Conservation (phyloP, 1,140 invertebrate species). For the Lepidurus packardi region DNA sequence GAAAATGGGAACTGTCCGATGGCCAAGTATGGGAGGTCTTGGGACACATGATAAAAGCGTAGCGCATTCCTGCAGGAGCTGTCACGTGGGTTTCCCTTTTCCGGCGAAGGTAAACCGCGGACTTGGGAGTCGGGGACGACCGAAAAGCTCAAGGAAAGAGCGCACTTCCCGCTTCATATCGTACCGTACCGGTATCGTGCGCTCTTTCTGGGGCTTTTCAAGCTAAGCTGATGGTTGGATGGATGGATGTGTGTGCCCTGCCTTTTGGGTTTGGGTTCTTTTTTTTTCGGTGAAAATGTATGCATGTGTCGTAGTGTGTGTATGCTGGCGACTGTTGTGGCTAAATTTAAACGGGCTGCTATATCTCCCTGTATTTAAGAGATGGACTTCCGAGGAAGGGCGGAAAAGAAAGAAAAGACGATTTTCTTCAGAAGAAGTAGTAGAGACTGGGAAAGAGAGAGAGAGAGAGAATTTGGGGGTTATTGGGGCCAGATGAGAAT, state of each 20-base stretch:
- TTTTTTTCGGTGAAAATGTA: background rate
- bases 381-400: background rate
- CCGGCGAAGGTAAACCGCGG: background rate
- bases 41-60: background rate
- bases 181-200: background rate
- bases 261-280: slow-evolving; percentile 24
- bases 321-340: slow-evolving; percentile 12
- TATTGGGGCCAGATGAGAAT: no score
- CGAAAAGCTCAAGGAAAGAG: background rate
- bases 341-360: slow-evolving; percentile 22
- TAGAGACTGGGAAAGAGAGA: no score
- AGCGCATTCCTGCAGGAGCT: background rate
- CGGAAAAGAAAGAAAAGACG: no score
- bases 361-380: slow-evolving; percentile 22
- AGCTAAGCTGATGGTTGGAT: background rate
- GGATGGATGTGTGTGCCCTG: background rate
- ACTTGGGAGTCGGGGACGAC: background rate
- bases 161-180: background rate
- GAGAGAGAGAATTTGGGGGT: no score
- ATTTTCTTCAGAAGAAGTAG: no score
- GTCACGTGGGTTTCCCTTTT: background rate
- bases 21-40: slow-evolving; percentile 16
- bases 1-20: background rate
- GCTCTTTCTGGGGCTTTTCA: background rate
- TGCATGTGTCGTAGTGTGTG: slow-evolving; percentile 24